Evolutionary conservation across 1,140 invertebrate genomes (phyloP).

Genomic region (Rhagoletis zephyria): DNA sequence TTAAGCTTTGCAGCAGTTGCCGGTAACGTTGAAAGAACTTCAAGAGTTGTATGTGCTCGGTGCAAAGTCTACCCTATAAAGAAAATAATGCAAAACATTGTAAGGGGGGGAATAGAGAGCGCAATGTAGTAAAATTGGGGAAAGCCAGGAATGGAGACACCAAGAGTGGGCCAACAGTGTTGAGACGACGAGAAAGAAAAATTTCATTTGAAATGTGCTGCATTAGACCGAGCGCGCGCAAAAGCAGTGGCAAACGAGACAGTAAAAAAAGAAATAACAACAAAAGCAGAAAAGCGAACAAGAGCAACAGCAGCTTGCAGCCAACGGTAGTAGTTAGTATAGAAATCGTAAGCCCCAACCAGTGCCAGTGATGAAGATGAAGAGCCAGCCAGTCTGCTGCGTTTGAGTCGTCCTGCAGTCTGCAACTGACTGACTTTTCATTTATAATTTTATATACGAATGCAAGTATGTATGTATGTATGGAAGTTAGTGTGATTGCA

Average conservation of each 20-base stretch:
- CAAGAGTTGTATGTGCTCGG: not conserved
- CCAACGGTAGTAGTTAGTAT: not conserved
- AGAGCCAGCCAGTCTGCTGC: constrained; percentile 25
- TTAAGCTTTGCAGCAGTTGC: constrained; percentile 40
- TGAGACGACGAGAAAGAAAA: constrained; percentile 21
- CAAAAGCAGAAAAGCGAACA: not conserved
- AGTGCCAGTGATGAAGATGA: constrained; percentile 37
- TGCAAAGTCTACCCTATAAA: not conserved
- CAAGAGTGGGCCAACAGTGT: not conserved
- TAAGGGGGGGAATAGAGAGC: not conserved
- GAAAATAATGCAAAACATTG: not conserved
- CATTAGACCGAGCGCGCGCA: not conserved
- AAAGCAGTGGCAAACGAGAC: constrained; percentile 48
- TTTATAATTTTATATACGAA: constrained; percentile 20
- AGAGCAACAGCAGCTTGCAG: not conserved
- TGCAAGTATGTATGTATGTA: not conserved
- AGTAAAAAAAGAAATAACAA: not conserved
- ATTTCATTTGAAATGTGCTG: constrained; percentile 43
- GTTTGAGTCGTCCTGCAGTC: constrained; percentile 37
- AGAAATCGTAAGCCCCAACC: not conserved
- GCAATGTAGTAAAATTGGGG: not conserved
- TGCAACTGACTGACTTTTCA: constrained; percentile 46
- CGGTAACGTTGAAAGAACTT: constrained; percentile 12
- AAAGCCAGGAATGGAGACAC: not conserved
- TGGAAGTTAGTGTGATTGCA: not conserved